Evolutionary conservation across 2,797 vertebrate genomes (phyloP), one percentile per base, ranked within the genome.

Genomic region (Fringilla coelebs): DNA sequence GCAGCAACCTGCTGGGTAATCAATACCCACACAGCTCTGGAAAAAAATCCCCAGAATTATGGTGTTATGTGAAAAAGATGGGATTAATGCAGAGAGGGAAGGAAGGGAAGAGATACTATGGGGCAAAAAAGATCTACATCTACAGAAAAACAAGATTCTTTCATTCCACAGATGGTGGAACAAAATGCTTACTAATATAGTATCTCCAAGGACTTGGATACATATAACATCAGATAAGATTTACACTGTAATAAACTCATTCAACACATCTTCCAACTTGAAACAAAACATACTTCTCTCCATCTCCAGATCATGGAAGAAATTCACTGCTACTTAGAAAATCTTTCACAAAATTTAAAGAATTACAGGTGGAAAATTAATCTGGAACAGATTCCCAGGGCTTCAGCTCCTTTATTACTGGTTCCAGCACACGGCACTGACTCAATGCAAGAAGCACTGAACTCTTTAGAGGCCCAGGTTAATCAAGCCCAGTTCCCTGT

Each of bases 1-100:
- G 89, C 93, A 95, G 75, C 61, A 93, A 91, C 58, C 65, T 92
- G 68, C 79, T 88, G 72, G 78, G 82, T 68, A 94, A 94, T 89
- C 91, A 88, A 83, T 89, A 82, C 14, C 45, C 82, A 95, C 61
- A 87, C n/a, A 94, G 71, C 36, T 65, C 80, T 79, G 51, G 51
- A 32, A 73, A 83, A 68, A 86, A 72, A 46, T 3, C 2, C 18
- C 15, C 41, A 77, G 60, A 85, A 90, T 49, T 34, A 54, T 14
- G 52, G 61, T 71, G 84, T 61, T 77, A 67, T 16, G 72, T 67
- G 89, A 91, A 70, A 89, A 91, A 85, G 68, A 46, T 57, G 41
- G 45, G 61, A 68, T 65, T 80, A 77, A 18, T 72, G 71, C 61
- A 89, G 75, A 85, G 45, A 11, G 46, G 18, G 31, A 58, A 79